Percentiles rank a stretch among this genome's conserved stretches.
These are phyloP conservation scores for Trialeurodes vaporariorum DNA, from an alignment of 1,140 invertebrate genomes.

Conservation along the genomic window DNA sequence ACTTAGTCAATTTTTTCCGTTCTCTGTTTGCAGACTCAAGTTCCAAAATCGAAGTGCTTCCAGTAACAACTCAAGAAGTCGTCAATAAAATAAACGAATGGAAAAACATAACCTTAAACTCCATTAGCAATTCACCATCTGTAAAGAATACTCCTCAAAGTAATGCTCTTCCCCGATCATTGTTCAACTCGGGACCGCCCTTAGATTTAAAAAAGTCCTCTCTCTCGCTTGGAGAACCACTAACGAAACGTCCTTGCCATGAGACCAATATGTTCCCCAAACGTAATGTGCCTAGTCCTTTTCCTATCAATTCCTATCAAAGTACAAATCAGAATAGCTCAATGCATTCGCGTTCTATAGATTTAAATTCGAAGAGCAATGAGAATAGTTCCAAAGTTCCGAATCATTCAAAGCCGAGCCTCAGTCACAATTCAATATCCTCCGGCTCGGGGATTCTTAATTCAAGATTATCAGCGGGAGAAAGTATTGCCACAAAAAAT, in stretches of 20 bases:
- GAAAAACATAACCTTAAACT: not conserved
- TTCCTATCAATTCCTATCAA: not conserved
- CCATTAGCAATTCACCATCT: not conserved
- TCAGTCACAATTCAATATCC: no score
- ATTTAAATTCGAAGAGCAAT: no score
- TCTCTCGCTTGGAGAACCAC: not conserved
- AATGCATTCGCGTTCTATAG: no score
- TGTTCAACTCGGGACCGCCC: not conserved
- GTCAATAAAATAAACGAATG: not conserved
- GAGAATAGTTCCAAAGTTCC: no score
- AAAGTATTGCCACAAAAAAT: no score
- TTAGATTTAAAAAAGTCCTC: not conserved
- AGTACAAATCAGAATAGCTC: not conserved
- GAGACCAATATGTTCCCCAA: not conserved
- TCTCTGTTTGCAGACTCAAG: not conserved
- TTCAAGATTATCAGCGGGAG: not conserved
- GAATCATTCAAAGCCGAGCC: no score
- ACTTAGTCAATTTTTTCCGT: no score
- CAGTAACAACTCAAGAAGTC: not conserved
- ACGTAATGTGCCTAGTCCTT: not conserved
- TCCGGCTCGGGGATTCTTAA: no score
- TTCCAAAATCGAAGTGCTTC: not conserved
- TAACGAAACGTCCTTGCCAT: not conserved
- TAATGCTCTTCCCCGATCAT: not conserved
- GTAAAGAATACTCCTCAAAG: not conserved